These are phyloP conservation scores for Craterocephalus amniculus DNA, from an alignment of 2,797 vertebrate genomes.

Conservation along the genomic window DNA sequence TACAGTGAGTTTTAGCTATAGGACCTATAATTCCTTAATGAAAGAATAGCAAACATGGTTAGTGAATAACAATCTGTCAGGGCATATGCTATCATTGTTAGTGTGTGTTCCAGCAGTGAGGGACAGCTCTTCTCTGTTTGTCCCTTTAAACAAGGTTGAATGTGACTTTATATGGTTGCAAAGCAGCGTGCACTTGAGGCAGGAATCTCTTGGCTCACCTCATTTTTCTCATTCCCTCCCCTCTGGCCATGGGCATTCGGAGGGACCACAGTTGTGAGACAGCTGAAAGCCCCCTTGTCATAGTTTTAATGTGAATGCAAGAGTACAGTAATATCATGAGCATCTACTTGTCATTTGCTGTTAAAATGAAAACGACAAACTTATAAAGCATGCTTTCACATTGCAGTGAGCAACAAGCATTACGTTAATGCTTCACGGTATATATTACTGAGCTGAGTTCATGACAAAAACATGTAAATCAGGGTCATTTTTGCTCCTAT, in stretches of 20 bases:
- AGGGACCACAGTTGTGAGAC: conserved; percentile 51
- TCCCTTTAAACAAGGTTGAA: conserved; percentile 40
- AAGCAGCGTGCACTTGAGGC: conserved; percentile 26
- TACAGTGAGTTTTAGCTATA: conserved; percentile 12
- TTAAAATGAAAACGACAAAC: conserved; percentile 15
- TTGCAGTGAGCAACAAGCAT: neutral
- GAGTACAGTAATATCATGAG: conserved; percentile 20
- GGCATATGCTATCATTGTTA: conserved; percentile 23
- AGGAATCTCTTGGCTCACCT: conserved; percentile 63
- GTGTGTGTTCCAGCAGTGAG: conserved; percentile 23
- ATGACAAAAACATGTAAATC: conserved; percentile 25
- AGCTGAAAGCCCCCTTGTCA: conserved; percentile 26
- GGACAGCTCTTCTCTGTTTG: conserved; percentile 9
- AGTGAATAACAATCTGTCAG: conserved; percentile 12
- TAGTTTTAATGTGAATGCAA: conserved; percentile 31
- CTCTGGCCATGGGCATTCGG: conserved; percentile 49
- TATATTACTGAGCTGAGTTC: neutral
- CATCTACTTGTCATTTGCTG: conserved; percentile 34
- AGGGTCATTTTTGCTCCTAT: conserved; percentile 4
- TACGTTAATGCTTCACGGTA: neutral
- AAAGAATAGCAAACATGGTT: conserved; percentile 25
- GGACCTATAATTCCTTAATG: conserved; percentile 32
- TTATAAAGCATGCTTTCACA: conserved; percentile 18
- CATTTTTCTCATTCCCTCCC: conserved; percentile 47
- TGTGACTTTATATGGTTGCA: conserved; percentile 66